Base-by-base conservation (phyloP, 2,797 vertebrate genomes). In the Scarus forsteni region DNA sequence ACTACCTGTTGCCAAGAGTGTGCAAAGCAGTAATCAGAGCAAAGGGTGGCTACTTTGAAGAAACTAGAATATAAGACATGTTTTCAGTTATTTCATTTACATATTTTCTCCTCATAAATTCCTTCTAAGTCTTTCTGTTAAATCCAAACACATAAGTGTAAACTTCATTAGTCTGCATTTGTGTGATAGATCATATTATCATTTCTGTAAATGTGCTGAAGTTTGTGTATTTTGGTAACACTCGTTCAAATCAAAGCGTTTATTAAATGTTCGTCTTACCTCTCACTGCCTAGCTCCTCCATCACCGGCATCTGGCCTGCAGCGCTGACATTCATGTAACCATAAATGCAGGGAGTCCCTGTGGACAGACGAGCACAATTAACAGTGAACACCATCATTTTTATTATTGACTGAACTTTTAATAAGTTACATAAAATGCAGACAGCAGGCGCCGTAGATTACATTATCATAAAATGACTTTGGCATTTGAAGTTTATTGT, bases 301-400 rank as follows among this genome's bases (percentile, higher is more conserved):
- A 91, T 93, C 87, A 70, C 90, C 86, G 64, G 88, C 90, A 91
- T 91, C 83, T 80, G 89, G 90, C 91, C 91, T 84, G 88, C 85
- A 84, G 84, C 77, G 73, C 85, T 88, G 86, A 82, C 74, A 74
- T 86, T 92, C 89, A 93, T 91, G 92, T 92, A 70, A 90, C 90
- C 92, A 89, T 91, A 80, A 79, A 90, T 77, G 86, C 86, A 57
- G 85, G 85, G 85, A 88, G 60, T 73, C 68, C 92, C 92, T 93
- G 89, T 66, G 80, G 74, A 79, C 65, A 81, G 8, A 74, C 40
- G 19, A 79, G n/a, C 27, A 77, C 54, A 54, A 57, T 70, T 44
- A 73, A 51, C 18, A 66, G 69, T 51, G 46, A 43, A 60, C 51
- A 74, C 49, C 9, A 60, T 77, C 60, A 68, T 8, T 38, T 46